These are phyloP conservation scores for Paracanthobrama guichenoti DNA, from an alignment of 2,113 vertebrate species.

Conservation along the genomic window DNA sequence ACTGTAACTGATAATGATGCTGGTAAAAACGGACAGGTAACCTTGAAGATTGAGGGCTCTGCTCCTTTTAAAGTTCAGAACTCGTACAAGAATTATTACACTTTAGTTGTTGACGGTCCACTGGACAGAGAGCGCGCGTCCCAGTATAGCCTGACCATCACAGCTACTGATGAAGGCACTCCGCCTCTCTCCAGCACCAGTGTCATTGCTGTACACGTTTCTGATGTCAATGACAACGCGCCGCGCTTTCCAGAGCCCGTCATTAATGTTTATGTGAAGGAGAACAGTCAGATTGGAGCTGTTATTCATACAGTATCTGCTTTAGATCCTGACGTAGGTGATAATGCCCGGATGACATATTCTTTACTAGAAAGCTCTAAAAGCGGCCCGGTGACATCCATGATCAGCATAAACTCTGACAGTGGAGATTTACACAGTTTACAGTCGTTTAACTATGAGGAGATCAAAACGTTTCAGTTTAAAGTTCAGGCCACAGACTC, in stretches of 20 bases:
- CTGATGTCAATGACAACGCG: neutral
- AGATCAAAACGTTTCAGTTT: constrained; percentile 67
- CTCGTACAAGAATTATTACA: too few relatives aligned
- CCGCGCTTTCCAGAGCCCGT: constrained; percentile 57
- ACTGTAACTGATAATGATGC: too few relatives aligned
- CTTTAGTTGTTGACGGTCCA: too few relatives aligned
- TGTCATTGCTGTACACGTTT: too few relatives aligned
- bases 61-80: too few relatives aligned
- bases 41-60: too few relatives aligned
- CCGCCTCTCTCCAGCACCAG: too few relatives aligned
- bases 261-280: constrained; percentile 71
- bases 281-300: constrained; percentile 69
- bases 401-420: constrained; percentile 58
- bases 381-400: constrained; percentile 58
- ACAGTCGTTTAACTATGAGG: constrained; percentile 56
- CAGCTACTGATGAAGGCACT: too few relatives aligned
- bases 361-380: constrained; percentile 57
- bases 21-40: too few relatives aligned
- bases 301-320: constrained; percentile 67
- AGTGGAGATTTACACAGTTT: constrained; percentile 53
- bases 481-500: constrained; percentile 70
- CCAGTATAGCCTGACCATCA: too few relatives aligned
- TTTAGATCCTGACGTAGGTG: constrained; percentile 66
- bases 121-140: too few relatives aligned
- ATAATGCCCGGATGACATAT: constrained; percentile 63